Evolutionary conservation across 2,888 invertebrate genomes (phyloP), one percentile per base, ranked within the genome.

Genomic region (Beris morrisii): DNA sequence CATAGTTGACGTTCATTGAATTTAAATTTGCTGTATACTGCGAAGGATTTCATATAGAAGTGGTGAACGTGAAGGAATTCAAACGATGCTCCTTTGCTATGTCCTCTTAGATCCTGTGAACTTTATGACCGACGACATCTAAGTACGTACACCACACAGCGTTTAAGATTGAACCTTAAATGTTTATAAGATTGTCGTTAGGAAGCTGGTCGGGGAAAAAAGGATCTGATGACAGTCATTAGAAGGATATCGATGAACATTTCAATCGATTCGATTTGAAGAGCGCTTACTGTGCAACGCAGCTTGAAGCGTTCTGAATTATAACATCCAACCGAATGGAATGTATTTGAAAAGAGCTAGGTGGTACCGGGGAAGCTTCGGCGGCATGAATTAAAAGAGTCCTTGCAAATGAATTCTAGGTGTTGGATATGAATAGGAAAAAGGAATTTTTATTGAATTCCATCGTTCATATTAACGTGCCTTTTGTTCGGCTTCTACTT

Each of bases 1-100:
- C 52, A 64, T 64, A 66, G 56, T 57, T 66, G 55, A 54, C 69
- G 64, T 66, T 61, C 66, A 59, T 44, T 53, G 66, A 66, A 64
- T 66, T 69, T 58, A 52, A 66, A 66, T 59, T 44, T 44, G 44
- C 31, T 44, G 38, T 11, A 22, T 50, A 11, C 13, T 22, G 22
- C 46, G 46, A 57, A 58, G 38, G 38, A 56, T 61, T 22, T 52
- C 38, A 52, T 38, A 30, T 50, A 22, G 22, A 22, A 38, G 32
- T 22, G n/a, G 46, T 22, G 43, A 54, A 15, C 68, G 63, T 63
- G 68, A 44, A 63, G 52, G 68, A 68, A 68, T 58, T 45, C 54
- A 9, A 68, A 50, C 31, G 15, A 68, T 68, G 44, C 54, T 56
- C 43, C 22, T 54, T 31, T 22, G 15, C 2, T 4, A 44, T 15